Evolutionary conservation across 2,797 vertebrate genomes (phyloP).

Genomic region (Neostethus bicornis): DNA sequence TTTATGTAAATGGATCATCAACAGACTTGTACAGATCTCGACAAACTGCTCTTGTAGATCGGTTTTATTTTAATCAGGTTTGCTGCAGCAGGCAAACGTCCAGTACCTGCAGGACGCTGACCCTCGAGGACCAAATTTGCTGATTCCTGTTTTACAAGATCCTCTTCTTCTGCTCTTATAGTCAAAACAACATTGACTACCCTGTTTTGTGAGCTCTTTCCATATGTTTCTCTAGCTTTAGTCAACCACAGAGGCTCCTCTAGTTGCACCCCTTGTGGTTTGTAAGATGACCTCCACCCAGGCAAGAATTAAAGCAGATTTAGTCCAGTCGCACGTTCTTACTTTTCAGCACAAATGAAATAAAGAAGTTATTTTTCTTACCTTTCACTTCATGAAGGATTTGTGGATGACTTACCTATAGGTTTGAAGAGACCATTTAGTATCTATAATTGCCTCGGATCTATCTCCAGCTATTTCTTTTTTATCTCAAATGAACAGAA

Average conservation of each 20-base stretch:
- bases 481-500: constrained; percentile 8
- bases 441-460: constrained; percentile 72
- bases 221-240: constrained; percentile 6
- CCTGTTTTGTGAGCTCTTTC: constrained; percentile 6
- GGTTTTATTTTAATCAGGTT: too few relatives aligned
- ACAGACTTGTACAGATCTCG: too few relatives aligned
- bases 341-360: constrained; percentile 69
- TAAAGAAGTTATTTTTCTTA: constrained; percentile 55
- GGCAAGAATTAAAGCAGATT: constrained; percentile 58
- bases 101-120: too few relatives aligned
- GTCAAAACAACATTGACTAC: constrained; percentile 8
- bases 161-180: constrained; percentile 8
- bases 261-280: constrained; percentile 53
- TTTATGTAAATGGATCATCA: too few relatives aligned
- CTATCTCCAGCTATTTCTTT: constrained; percentile 15
- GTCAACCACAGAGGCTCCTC: constrained; percentile 27
- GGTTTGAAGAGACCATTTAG: constrained; percentile 75
- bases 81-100: too few relatives aligned
- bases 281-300: constrained; percentile 64
- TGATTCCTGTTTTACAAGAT: too few relatives aligned
- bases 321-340: constrained; percentile 63
- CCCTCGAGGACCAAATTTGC: too few relatives aligned
- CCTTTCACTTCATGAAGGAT: constrained; percentile 64
- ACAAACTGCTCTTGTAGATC: too few relatives aligned
- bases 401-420: constrained; percentile 80